phyloP scores from a whole-genome alignment of 2,113 vertebrate species.

The Himantopus leucocephalus region DNA sequence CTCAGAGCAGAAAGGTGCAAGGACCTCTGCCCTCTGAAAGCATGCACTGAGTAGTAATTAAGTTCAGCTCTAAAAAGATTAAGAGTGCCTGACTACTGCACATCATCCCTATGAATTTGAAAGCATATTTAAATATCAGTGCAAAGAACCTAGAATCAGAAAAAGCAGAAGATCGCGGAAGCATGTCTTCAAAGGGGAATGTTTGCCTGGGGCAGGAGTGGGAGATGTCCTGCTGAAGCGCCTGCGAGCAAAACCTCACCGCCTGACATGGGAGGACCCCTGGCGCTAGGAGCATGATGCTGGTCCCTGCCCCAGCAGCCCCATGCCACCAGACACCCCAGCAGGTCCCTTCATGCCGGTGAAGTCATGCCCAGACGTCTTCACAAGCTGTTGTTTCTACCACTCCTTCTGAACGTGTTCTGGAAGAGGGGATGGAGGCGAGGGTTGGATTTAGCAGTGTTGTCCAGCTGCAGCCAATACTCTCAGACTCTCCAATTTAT shows the following conservation, averaged over 20 bases:
- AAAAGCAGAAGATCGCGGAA: not conserved
- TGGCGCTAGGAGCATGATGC: rapidly evolving
- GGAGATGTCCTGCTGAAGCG: not conserved
- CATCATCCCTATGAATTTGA: not conserved
- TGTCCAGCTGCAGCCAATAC: not conserved
- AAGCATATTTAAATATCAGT: not conserved
- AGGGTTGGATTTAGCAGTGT: too few relatives aligned
- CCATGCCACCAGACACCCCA: not conserved
- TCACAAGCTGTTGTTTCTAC: not conserved
- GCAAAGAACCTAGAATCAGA: not conserved
- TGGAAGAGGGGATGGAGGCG: too few relatives aligned
- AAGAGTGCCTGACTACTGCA: not conserved
- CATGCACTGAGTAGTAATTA: rapidly evolving
- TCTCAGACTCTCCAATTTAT: not conserved
- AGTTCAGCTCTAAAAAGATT: not conserved
- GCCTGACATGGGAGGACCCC: rapidly evolving
- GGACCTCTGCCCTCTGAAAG: not conserved
- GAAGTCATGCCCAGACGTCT: too few relatives aligned
- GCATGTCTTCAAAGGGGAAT: not conserved
- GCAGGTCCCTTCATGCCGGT: not conserved
- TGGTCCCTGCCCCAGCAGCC: not conserved
- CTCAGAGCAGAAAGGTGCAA: not conserved
- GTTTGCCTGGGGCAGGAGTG: rapidly evolving
- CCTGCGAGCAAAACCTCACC: rapidly evolving
- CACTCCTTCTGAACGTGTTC: rapidly evolving